Base-by-base conservation (phyloP, 2,113 vertebrate species). In the Toxotes chatareus region DNA sequence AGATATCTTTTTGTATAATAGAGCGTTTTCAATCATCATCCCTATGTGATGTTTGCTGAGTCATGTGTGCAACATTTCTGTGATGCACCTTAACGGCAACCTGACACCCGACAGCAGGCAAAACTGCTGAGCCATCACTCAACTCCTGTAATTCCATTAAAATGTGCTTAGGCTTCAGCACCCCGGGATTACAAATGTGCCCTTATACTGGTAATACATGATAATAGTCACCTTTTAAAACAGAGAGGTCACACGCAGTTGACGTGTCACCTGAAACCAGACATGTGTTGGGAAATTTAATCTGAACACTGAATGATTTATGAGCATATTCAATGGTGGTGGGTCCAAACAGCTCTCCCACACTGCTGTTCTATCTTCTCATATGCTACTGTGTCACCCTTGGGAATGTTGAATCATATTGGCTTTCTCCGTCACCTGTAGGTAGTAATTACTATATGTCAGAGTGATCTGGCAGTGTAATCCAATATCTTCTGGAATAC, bases 231-330 rank as follows among this genome's bases (percentile, higher is more conserved):
- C 75, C 76, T 81, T 79, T 71, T 47, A 68, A 73, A 73, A 62
- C 49, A 19, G 17, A 38, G 38, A 76, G 89, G 86, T 92, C 86
- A 80, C 67, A 49, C 38, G 56, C 56, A 89, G 85, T 88, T 75
- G 79, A 82, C 76, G 5, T 70, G 85, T 63, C 88, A 94, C 70
- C 81, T 77, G 80, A 93, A 86, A 66, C 86, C 83, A 83, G 51
- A 77, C 74, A 77, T 74, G 73, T 87, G 84, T 67, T 57, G 36
- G 78, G 84, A 80, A 86, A 91, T 53, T 69, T 38, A 77, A 89
- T 80, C 88, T 60, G 59, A 64, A 65, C 34, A 11, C 73, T 91
- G 91, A 92, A 93, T 90, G 84, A 92, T 93, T 89, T 60, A 93
- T 90, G 82, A 85, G 66, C 12, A 38, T 59, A 73, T 87, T 55